These are phyloP conservation scores for Salticus scenicus DNA, from an alignment of 2,888 invertebrate genomes.

Conservation along the genomic window DNA sequence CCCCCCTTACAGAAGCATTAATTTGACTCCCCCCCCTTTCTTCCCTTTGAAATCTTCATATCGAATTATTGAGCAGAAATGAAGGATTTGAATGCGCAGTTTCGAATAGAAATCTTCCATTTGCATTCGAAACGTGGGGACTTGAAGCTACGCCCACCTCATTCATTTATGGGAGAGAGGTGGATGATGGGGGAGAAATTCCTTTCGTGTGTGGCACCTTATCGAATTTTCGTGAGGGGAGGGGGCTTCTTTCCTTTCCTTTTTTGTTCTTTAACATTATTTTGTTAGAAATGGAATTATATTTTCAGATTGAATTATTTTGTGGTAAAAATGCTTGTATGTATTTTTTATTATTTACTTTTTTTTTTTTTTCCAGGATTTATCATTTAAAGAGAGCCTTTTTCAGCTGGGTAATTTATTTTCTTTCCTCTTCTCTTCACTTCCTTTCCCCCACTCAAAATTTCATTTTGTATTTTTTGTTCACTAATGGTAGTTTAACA, in stretches of 20 bases:
- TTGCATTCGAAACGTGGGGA: neutral
- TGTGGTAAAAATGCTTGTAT: conserved; percentile 29
- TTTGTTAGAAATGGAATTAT: conserved; percentile 60
- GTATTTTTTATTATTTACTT: conserved; percentile 17
- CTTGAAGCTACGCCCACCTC: neutral
- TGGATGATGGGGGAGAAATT: neutral
- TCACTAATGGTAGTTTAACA: conserved; percentile 58
- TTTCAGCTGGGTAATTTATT: conserved; percentile 54
- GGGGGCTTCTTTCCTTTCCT: neutral
- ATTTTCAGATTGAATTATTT: conserved; percentile 68
- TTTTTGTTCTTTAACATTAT: conserved; percentile 23
- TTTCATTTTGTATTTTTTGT: conserved; percentile 30
- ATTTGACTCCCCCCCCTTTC: neutral
- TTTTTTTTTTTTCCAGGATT: conserved; percentile 19
- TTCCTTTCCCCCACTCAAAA: conserved; percentile 49
- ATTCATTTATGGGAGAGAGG: neutral
- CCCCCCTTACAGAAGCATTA: neutral
- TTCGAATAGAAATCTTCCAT: neutral
- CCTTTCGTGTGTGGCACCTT: neutral
- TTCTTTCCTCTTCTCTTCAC: conserved; percentile 26
- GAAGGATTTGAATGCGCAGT: neutral
- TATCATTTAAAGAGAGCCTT: conserved; percentile 20
- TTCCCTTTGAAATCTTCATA: neutral
- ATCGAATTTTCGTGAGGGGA: neutral
- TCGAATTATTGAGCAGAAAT: conserved; percentile 14